Base-by-base conservation (phyloP, 2,888 invertebrate genomes). In the Megamerina dolium region DNA sequence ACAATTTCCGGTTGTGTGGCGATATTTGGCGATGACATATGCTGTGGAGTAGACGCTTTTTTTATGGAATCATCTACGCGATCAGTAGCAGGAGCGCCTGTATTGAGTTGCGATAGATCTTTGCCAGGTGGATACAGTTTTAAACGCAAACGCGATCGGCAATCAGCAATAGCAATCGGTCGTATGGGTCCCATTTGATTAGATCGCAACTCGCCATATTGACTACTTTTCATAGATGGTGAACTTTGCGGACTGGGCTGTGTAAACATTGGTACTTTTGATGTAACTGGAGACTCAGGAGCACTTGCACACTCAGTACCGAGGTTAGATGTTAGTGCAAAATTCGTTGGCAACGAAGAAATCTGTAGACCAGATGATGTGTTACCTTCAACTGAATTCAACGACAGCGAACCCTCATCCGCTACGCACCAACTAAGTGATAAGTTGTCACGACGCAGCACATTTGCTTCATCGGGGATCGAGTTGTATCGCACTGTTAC, bases 1-100 rank as follows among this genome's bases (percentile, higher is more conserved):
- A 39, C 10, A 33, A 53, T 46, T 35, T 63, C 64, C 8, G 59
- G 60, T 12, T 64, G 58, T 5, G 53, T 61, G 41, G 68, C 60
- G 52, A 72, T 71, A 54, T 71, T 69, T 14, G 72, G 71, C 29
- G 72, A 72, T 4, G 72, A 72, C 59, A 66, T 66, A 45, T 72
- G 69, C 52, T 71, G 70, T 2, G 68, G 65, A 4, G 62, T 63
- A n/a, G 60, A 59, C 21, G 60, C 59, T 8, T 58, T 55, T 26
- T 62, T 62, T 4, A 64, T 56, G n/a, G 60, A 49, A 2, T 52
- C 47, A 26, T 47, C 32, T n/a, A 43, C 34, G 5, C 48, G 36
- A 2, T 41, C 31, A 4, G 18, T n/a, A 8, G 23, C 23, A 6
- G 51, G 48, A 16, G 39, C 41, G 2, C 18, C 5, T n/a, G 41